These are phyloP conservation scores for Sebastes iracundus DNA, from an alignment of 2,797 vertebrate genomes.

Conservation along the genomic window DNA sequence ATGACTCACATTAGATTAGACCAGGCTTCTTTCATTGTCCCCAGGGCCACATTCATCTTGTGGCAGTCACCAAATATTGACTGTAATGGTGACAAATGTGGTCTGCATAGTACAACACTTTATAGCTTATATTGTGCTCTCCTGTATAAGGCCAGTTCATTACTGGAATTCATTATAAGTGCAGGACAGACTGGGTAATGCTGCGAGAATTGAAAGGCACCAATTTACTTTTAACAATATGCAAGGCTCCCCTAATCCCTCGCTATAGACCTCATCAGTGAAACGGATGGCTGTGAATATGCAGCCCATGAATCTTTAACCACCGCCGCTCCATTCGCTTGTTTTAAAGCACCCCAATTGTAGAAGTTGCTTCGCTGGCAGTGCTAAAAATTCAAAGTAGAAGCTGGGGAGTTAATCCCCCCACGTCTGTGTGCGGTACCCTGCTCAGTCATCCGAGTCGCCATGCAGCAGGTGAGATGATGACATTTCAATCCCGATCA, in stretches of 20 bases:
- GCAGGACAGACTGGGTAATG: conserved; percentile 59
- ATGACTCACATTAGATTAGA: conserved; percentile 66
- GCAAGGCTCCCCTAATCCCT: conserved; percentile 60
- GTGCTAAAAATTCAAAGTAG: conserved; percentile 35
- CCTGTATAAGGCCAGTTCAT: conserved; percentile 54
- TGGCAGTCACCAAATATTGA: conserved; percentile 72
- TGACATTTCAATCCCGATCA: conserved; percentile 7
- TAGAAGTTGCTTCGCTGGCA: conserved; percentile 44
- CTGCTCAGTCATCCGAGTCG: conserved; percentile 39
- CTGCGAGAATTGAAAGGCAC: conserved; percentile 64
- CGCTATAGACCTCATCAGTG: conserved; percentile 54
- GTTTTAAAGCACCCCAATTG: conserved; percentile 47
- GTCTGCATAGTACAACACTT: conserved; percentile 62
- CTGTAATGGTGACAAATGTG: conserved; percentile 74
- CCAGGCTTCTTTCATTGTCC: conserved; percentile 61
- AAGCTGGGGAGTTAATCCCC: conserved; percentile 40
- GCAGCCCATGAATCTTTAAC: conserved; percentile 67
- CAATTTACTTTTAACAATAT: conserved; percentile 74
- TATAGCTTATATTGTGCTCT: conserved; percentile 47
- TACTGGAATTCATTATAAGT: conserved; percentile 67
- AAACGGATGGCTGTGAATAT: conserved; percentile 53
- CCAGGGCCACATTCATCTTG: conserved; percentile 64
- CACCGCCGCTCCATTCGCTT: conserved; percentile 20
- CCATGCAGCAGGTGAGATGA: conserved; percentile 38
- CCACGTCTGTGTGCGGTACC: neutral